Percentiles rank a stretch among this genome's conserved stretches.
Conservation (phyloP, 2,888 invertebrate genomes). For the Thereva nobilitata region DNA sequence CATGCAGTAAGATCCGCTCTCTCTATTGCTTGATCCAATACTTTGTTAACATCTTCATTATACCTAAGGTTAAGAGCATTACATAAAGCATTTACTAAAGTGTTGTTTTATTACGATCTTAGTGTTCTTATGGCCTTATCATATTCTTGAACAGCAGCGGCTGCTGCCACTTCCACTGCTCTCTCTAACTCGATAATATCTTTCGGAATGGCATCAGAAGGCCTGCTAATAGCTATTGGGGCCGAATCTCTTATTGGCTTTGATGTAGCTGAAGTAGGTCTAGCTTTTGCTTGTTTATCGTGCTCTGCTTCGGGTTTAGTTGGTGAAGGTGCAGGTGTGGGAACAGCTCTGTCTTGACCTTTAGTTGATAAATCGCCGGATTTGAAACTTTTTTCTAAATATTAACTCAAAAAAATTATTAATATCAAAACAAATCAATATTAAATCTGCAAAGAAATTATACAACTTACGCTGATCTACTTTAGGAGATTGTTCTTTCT, state of each 20-base stretch:
- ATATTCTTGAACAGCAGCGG: slow-evolving; percentile 70
- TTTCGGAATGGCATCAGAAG: slow-evolving; percentile 56
- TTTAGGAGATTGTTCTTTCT: slow-evolving; percentile 13
- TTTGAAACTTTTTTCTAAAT: neutral
- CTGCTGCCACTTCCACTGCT: slow-evolving; percentile 62
- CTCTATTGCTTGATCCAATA: slow-evolving; percentile 68
- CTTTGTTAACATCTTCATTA: slow-evolving; percentile 59
- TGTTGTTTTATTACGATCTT: slow-evolving; percentile 51
- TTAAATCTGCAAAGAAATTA: no score
- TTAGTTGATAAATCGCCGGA: neutral
- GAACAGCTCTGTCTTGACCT: neutral
- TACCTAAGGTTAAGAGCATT: slow-evolving; percentile 56
- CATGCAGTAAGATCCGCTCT: slow-evolving; percentile 64
- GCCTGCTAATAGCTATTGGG: slow-evolving; percentile 44
- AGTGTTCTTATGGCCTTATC: slow-evolving; percentile 66
- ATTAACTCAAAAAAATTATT: no score
- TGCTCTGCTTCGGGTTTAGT: slow-evolving; percentile 16
- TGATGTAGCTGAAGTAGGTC: slow-evolving; percentile 13
- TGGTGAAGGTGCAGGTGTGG: neutral
- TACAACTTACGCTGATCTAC: neutral
- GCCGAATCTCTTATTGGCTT: slow-evolving; percentile 33
- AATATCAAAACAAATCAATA: no score
- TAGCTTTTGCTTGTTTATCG: slow-evolving; percentile 32
- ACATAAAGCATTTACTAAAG: slow-evolving; percentile 56
- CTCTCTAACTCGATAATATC: slow-evolving; percentile 63